These are phyloP conservation scores for Mesochorus sp. DNA, from an alignment of 2,888 invertebrate genomes.

Conservation along the genomic window DNA sequence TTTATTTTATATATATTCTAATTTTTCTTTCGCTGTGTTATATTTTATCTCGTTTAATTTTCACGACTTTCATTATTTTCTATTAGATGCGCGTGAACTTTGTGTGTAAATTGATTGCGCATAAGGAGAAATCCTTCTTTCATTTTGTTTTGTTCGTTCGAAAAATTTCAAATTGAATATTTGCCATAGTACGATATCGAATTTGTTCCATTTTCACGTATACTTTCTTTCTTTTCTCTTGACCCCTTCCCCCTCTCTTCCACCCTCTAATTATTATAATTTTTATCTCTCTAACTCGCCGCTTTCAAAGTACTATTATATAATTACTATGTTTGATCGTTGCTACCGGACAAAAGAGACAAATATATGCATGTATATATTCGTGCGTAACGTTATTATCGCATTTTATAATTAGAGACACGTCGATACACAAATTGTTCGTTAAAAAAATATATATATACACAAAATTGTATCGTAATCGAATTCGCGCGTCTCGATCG, in stretches of 20 bases:
- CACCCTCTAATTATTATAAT: constrained; percentile 21
- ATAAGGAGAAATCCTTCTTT: constrained; percentile 56
- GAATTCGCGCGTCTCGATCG: constrained; percentile 27
- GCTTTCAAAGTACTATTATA: constrained; percentile 46
- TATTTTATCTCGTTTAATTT: constrained; percentile 26
- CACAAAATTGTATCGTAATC: constrained; percentile 24
- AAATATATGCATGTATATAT: constrained; percentile 64
- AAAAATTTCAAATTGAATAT: constrained; percentile 1
- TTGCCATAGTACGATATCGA: constrained; percentile 46
- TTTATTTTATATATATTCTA: constrained; percentile 30
- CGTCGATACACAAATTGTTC: constrained; percentile 57
- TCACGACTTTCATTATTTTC: constrained; percentile 1
- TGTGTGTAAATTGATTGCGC: constrained; percentile 25
- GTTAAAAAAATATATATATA: background rate
- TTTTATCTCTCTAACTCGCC: constrained; percentile 17
- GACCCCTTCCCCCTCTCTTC: constrained; percentile 8
- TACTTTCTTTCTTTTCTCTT: constrained; percentile 39
- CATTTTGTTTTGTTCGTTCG: constrained; percentile 12
- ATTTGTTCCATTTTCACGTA: constrained; percentile 35
- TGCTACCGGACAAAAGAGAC: constrained; percentile 55
- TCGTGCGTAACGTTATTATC: constrained; percentile 62
- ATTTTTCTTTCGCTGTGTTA: constrained; percentile 74
- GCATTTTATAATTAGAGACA: constrained; percentile 57
- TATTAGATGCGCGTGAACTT: constrained; percentile 57
- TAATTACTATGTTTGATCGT: constrained; percentile 49